Conservation (phyloP, 2,888 invertebrate genomes). For the Tiphia femorata region DNA sequence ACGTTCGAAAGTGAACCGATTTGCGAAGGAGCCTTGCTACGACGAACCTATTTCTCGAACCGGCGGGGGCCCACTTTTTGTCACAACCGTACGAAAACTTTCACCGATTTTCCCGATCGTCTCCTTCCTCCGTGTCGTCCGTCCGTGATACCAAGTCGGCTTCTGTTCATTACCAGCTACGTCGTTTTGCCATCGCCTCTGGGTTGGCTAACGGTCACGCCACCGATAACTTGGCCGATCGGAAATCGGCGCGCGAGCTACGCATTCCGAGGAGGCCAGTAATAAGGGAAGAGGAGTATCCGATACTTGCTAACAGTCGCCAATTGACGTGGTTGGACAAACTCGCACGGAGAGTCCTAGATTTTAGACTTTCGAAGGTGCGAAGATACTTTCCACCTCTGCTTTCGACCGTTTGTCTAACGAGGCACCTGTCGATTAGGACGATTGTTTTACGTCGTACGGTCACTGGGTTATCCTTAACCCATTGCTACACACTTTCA, state of each 20-base stretch:
- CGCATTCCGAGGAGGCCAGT: not conserved
- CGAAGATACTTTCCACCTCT: no score
- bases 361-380: no score
- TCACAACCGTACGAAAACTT: slow-evolving; percentile 39
- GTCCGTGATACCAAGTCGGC: no score
- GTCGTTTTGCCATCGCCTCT: slow-evolving; percentile 27
- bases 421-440: no score
- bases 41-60: slow-evolving; percentile 33
- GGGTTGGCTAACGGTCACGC: slow-evolving; percentile 54
- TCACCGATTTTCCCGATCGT: slow-evolving; percentile 45
- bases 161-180: not conserved
- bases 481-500: no score
- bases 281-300: no score
- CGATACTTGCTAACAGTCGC: no score
- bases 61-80: slow-evolving; percentile 22
- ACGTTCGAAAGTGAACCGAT: slow-evolving; percentile 58
- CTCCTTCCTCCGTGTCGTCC: not conserved
- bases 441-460: no score
- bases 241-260: slow-evolving; percentile 19
- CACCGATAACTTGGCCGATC: slow-evolving; percentile 17
- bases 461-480: no score
- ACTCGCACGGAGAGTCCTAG: no score
- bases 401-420: no score
- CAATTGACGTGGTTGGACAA: no score
- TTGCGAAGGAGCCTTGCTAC: slow-evolving; percentile 21